Evolutionary conservation across 64 coral and sea anemone genomes (phyloP).

Genomic region (Pachyseris speciosa): DNA sequence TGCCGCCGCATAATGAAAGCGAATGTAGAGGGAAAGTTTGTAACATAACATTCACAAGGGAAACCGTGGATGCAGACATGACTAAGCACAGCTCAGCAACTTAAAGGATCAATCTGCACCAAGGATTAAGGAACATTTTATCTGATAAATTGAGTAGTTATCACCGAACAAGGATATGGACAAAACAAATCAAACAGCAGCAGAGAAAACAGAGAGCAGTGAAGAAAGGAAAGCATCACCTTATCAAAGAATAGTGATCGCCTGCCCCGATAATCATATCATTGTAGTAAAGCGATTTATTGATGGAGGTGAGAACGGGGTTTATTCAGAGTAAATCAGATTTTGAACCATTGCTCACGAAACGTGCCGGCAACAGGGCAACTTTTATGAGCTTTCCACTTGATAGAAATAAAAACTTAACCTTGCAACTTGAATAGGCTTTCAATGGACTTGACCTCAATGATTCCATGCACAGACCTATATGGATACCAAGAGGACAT

Average conservation of each 20-base stretch:
- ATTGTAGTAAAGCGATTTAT: not conserved
- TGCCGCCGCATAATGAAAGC: not conserved
- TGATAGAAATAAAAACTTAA: too few species aligned
- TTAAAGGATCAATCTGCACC: not conserved
- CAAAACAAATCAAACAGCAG: not conserved
- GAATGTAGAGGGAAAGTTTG: not conserved
- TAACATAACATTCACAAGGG: not conserved
- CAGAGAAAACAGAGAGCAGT: not conserved
- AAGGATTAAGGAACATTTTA: not conserved
- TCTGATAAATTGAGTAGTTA: not conserved
- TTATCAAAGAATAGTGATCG: conserved; percentile 21
- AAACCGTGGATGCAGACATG: too few species aligned
- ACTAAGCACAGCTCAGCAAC: not conserved
- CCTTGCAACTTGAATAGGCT: too few species aligned
- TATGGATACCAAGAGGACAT: not conserved
- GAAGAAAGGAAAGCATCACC: not conserved
- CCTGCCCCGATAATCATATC: conserved; percentile 19
- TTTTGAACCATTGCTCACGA: too few species aligned
- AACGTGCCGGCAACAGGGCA: not conserved
- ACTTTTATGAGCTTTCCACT: too few species aligned
- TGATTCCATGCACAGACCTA: too few species aligned
- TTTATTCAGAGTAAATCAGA: too few species aligned
- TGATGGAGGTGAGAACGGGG: not conserved
- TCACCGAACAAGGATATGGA: not conserved
- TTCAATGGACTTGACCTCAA: too few species aligned